Evolutionary conservation across 1,140 invertebrate species (phyloP).

Genomic region (Panagrolaimus sp.): DNA sequence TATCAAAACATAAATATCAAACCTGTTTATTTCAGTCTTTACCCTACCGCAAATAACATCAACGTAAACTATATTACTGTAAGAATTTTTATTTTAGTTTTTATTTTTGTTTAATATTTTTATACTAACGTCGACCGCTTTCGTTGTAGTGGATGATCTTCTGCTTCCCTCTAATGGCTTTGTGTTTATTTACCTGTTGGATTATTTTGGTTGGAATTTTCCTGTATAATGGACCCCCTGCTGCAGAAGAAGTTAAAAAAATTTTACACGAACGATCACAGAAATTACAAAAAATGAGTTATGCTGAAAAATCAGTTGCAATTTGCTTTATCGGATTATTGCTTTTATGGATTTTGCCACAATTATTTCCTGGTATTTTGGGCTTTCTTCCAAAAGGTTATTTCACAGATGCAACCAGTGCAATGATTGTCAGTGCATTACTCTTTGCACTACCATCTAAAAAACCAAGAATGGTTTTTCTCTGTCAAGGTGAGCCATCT

Average conservation of each 20-base stretch:
- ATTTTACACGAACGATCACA: slow-evolving; percentile 32
- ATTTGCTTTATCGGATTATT: slow-evolving; percentile 73
- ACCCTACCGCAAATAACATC: slow-evolving; percentile 31
- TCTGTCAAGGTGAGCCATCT: slow-evolving; percentile 11
- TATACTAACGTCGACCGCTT: too few relatives aligned
- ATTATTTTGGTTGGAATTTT: slow-evolving; percentile 61
- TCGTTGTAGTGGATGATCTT: slow-evolving; percentile 73
- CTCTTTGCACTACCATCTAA: slow-evolving; percentile 60
- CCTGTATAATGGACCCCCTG: slow-evolving; percentile 23
- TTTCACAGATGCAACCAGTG: slow-evolving; percentile 61
- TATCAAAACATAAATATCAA: not conserved
- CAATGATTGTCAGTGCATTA: slow-evolving; percentile 60
- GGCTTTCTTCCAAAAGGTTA: slow-evolving; percentile 57
- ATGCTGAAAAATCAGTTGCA: slow-evolving; percentile 72
- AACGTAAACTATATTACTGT: slow-evolving; percentile 67
- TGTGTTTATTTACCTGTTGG: slow-evolving; percentile 69
- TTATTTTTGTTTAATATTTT: too few relatives aligned
- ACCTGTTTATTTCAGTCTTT: slow-evolving; percentile 33
- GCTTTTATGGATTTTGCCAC: slow-evolving; percentile 78
- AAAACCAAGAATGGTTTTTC: slow-evolving; percentile 24
- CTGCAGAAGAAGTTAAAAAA: slow-evolving; percentile 24
- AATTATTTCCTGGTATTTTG: slow-evolving; percentile 72
- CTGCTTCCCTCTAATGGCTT: slow-evolving; percentile 69
- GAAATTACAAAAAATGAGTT: slow-evolving; percentile 56
- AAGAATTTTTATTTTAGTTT: too few relatives aligned